phyloP scores from a whole-genome alignment of 2,113 vertebrate genomes.

The Calidris pygmaea region DNA sequence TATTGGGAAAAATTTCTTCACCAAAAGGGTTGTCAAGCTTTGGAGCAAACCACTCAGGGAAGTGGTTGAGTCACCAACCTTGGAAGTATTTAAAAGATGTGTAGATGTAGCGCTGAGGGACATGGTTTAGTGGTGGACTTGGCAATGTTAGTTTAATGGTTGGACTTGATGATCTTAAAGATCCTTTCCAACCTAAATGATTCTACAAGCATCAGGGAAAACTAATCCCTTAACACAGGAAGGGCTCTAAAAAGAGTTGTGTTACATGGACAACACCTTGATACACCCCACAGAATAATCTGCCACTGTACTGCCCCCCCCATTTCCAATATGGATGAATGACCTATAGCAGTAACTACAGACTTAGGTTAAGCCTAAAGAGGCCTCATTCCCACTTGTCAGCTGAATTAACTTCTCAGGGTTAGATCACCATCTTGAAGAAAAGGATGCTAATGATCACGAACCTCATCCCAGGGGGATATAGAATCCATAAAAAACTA shows the following conservation, averaged over 20 bases:
- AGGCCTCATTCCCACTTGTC: not conserved
- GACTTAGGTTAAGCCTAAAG: not conserved
- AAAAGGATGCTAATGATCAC: not conserved
- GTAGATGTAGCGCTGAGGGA: not conserved
- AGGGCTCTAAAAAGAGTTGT: not conserved
- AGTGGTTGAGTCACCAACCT: too few species aligned
- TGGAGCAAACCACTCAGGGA: not conserved
- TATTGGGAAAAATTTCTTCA: not conserved
- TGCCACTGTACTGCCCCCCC: not conserved
- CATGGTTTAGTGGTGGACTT: not conserved
- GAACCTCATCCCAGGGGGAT: not conserved
- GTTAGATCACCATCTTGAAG: not conserved
- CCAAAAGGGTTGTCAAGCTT: not conserved
- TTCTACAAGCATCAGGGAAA: not conserved
- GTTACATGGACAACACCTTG: not conserved
- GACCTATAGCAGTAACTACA: not conserved
- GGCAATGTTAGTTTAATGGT: rapidly evolving
- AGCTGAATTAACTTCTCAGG: not conserved
- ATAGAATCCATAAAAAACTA: not conserved
- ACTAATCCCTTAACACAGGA: not conserved
- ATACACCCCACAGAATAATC: not conserved
- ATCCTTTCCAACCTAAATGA: not conserved
- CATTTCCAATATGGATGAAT: not conserved
- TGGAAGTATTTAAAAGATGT: not conserved
- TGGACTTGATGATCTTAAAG: not conserved